Conservation (phyloP, 2,113 vertebrate species). For the Lepus europaeus region DNA sequence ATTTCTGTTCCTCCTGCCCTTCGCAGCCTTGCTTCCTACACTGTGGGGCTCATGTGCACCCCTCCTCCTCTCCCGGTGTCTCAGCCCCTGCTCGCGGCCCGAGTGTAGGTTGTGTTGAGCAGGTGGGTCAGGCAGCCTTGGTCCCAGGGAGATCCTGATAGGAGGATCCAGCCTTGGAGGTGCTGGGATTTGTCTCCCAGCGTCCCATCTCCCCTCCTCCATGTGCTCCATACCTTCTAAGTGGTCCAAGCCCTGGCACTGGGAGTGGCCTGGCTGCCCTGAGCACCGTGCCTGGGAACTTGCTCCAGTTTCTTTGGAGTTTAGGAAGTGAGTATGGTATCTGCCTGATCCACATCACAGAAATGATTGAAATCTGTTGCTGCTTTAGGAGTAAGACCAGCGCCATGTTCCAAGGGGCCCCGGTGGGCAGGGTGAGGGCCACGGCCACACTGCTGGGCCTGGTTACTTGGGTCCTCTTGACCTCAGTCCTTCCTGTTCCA, state of each 20-base stretch:
- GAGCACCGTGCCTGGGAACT: not conserved
- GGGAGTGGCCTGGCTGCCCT: not conserved
- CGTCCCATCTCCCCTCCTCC: too few relatives aligned
- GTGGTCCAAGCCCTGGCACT: too few relatives aligned
- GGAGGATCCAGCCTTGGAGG: too few relatives aligned
- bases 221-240: too few relatives aligned
- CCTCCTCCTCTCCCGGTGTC: conserved; percentile 14
- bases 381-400: not conserved
- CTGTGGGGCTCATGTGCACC: not conserved
- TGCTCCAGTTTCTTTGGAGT: conserved; percentile 41
- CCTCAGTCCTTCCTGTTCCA: not conserved
- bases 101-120: not conserved
- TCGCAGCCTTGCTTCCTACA: conserved; percentile 14
- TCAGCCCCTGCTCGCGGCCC: not conserved
- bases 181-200: too few relatives aligned
- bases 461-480: not conserved
- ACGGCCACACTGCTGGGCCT: not conserved
- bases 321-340: conserved; percentile 18
- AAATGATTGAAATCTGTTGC: not conserved
- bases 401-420: not conserved
- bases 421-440: not conserved
- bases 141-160: too few relatives aligned
- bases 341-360: not conserved
- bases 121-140: not conserved
- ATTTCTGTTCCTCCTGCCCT: not conserved